phyloP scores from a whole-genome alignment of 2,797 vertebrate species.

The Novumbra hubbsi region DNA sequence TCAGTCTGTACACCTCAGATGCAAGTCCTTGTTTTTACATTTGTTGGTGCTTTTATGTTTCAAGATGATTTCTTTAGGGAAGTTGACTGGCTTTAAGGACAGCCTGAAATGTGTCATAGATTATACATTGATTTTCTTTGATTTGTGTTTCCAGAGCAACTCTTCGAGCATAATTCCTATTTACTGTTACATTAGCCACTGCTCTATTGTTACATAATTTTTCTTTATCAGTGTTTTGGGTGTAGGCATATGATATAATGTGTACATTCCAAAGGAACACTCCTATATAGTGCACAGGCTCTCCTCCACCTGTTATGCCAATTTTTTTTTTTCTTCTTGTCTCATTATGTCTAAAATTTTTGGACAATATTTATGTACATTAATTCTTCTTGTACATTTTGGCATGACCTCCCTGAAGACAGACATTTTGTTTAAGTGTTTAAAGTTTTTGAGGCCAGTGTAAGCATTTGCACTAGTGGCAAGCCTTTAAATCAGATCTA shows the following conservation, averaged over 20 bases:
- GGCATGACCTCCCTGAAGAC: not conserved
- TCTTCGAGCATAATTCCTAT: not conserved
- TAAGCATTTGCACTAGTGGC: not conserved
- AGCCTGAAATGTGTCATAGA: too few relatives aligned
- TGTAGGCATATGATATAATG: not conserved
- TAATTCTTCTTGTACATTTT: too few relatives aligned
- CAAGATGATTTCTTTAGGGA: not conserved
- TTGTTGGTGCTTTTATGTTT: not conserved
- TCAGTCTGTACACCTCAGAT: not conserved
- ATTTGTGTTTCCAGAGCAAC: too few relatives aligned
- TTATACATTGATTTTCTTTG: too few relatives aligned
- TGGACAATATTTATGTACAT: not conserved
- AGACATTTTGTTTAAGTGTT: not conserved
- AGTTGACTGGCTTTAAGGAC: not conserved
- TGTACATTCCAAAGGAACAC: not conserved
- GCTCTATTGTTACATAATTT: not conserved
- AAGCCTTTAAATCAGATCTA: not conserved
- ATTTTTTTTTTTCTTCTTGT: not conserved
- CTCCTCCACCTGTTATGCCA: not conserved
- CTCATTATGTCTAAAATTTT: not conserved
- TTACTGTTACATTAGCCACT: not conserved
- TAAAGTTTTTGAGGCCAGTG: not conserved
- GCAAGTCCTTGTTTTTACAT: not conserved
- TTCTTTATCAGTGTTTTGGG: not conserved
- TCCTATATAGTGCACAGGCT: not conserved